A percentile compares a stretch with the other conserved stretches of the same genome.
Conservation (phyloP, 2,888 invertebrate species). For the Diplolepis rosae region DNA sequence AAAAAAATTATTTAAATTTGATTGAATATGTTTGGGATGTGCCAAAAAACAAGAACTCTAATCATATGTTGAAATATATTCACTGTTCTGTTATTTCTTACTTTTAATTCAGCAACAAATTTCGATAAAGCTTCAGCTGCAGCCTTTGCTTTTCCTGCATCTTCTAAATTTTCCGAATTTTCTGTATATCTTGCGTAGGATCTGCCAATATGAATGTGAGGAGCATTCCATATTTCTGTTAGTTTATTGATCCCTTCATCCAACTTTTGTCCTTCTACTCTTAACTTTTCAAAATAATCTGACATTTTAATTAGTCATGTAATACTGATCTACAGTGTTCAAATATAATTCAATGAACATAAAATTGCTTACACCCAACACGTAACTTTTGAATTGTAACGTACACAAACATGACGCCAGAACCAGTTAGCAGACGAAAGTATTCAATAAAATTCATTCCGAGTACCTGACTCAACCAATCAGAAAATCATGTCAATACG, state of each 20-base stretch:
- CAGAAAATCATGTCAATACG: too few relatives aligned
- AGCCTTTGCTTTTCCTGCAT: neutral
- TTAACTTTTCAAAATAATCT: neutral
- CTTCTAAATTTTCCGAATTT: constrained; percentile 1
- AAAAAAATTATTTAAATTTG: too few relatives aligned
- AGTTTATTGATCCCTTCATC: constrained; percentile 16
- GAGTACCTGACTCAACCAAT: too few relatives aligned
- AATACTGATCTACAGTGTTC: neutral
- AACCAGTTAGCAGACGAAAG: neutral
- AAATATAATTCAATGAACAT: neutral
- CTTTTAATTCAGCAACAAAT: constrained; percentile 1
- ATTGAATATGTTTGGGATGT: too few relatives aligned
- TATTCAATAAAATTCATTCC: too few relatives aligned
- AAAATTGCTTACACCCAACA: neutral
- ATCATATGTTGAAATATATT: too few relatives aligned
- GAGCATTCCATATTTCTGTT: constrained; percentile 6
- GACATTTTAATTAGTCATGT: neutral
- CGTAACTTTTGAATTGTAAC: neutral
- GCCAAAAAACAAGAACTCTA: too few relatives aligned
- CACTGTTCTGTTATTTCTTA: too few relatives aligned
- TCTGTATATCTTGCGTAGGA: neutral
- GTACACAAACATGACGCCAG: neutral
- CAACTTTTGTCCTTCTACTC: neutral
- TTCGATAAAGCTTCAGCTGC: constrained; percentile 3
- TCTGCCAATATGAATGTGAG: constrained; percentile 17